Percentiles rank a stretch among this genome's conserved stretches.
Conservation (phyloP, 2,888 invertebrate genomes). For the Nemurella pictetii region DNA sequence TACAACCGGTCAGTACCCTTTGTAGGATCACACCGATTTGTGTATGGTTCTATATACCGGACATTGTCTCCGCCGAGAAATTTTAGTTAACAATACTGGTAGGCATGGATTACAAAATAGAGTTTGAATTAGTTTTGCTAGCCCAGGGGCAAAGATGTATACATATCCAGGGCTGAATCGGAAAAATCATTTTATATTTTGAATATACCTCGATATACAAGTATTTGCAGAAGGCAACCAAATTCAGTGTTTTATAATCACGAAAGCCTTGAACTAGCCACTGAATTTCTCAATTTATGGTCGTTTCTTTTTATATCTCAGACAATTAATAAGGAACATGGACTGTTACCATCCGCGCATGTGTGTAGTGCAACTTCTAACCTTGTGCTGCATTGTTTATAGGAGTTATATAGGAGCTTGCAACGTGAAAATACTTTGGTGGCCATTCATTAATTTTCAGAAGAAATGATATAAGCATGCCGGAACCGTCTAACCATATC, state of each 20-base stretch:
- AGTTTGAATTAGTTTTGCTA: neutral
- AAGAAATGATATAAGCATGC: no score
- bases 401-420: no score
- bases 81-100: no score
- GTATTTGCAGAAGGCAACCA: no score
- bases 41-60: neutral
- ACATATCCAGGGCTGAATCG: neutral
- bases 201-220: no score
- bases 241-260: neutral
- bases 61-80: no score
- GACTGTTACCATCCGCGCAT: neutral
- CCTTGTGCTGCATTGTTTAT: no score
- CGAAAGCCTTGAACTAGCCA: neutral
- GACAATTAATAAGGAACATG: neutral
- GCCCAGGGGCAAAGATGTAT: neutral
- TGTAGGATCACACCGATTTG: neutral
- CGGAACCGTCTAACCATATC: no score
- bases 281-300: neutral
- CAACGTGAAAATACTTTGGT: no score
- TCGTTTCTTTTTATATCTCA: neutral
- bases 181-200: no score
- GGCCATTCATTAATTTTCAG: no score
- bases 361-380: no score
- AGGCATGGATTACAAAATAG: neutral
- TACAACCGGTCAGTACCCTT: neutral